Evolutionary conservation across 2,888 invertebrate genomes (phyloP).

Genomic region (Malthinus seriepunctatus): DNA sequence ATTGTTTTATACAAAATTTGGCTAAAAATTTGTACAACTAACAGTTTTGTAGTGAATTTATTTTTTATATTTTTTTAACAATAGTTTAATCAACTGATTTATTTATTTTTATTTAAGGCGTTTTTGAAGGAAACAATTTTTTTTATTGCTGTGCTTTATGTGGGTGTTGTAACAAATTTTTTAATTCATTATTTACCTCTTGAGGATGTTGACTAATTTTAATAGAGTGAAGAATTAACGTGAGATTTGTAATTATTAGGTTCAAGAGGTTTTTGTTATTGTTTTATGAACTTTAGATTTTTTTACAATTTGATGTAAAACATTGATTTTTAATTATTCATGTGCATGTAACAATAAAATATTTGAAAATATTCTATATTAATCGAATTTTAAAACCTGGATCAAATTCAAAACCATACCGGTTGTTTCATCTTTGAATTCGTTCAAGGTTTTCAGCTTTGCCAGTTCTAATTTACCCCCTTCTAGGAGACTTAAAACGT

Average conservation of each 20-base stretch:
- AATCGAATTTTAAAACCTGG: no score
- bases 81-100: no score
- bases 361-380: slow-evolving; percentile 5
- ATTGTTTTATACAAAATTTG: no score
- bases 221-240: neutral
- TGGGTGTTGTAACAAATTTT: slow-evolving; percentile 2
- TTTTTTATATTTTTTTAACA: neutral
- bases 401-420: no score
- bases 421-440: no score
- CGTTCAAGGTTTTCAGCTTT: no score
- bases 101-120: neutral
- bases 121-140: neutral
- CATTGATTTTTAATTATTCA: slow-evolving; percentile 14
- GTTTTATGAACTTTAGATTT: slow-evolving; percentile 13
- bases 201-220: neutral
- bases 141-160: neutral
- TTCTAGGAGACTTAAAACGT: no score
- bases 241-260: neutral
- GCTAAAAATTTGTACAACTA: no score
- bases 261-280: neutral
- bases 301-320: slow-evolving; percentile 11
- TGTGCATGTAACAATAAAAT: slow-evolving; percentile 24
- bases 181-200: neutral
- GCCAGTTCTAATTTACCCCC: no score
- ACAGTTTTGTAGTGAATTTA: neutral